Percentiles rank a stretch among this genome's conserved stretches.
phyloP scores from a whole-genome alignment of 1,140 invertebrate genomes.

The Drosophila pseudoobscura region DNA sequence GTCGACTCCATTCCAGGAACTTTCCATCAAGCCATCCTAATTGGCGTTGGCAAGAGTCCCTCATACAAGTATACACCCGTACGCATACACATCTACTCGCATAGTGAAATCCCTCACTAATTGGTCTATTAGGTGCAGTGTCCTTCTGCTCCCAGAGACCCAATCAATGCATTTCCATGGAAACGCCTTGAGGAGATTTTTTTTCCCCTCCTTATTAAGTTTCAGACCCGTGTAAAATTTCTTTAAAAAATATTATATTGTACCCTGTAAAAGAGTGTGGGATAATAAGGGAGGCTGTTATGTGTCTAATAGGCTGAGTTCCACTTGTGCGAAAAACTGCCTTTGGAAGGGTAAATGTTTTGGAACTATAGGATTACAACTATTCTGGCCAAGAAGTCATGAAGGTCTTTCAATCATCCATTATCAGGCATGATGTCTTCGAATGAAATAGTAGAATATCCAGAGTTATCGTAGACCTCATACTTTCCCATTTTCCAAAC shows the following conservation, averaged over 20 bases:
- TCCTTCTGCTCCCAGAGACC: constrained; percentile 5
- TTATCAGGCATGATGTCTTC: too few species aligned
- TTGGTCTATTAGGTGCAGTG: constrained; percentile 36
- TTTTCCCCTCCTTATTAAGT: not conserved
- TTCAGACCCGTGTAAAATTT: constrained; percentile 4
- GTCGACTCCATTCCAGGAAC: constrained; percentile 3
- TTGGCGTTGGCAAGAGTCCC: constrained; percentile 21
- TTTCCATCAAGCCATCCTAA: constrained; percentile 18
- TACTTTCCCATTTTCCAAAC: too few species aligned
- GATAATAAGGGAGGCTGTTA: too few species aligned
- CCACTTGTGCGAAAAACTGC: too few species aligned
- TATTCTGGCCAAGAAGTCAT: too few species aligned
- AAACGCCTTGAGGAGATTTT: constrained; percentile 4
- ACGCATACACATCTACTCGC: not conserved
- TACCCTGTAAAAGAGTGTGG: not conserved
- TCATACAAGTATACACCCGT: not conserved
- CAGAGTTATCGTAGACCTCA: too few species aligned
- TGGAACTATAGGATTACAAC: too few species aligned
- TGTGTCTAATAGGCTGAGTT: too few species aligned
- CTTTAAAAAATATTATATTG: not conserved
- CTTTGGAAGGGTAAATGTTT: too few species aligned
- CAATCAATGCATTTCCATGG: constrained; percentile 42
- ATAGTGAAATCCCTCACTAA: constrained; percentile 26
- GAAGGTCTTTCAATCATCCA: too few species aligned
- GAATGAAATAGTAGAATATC: too few species aligned